Conservation (phyloP, 2,888 invertebrate genomes). For the Ennomos fuscantarius region DNA sequence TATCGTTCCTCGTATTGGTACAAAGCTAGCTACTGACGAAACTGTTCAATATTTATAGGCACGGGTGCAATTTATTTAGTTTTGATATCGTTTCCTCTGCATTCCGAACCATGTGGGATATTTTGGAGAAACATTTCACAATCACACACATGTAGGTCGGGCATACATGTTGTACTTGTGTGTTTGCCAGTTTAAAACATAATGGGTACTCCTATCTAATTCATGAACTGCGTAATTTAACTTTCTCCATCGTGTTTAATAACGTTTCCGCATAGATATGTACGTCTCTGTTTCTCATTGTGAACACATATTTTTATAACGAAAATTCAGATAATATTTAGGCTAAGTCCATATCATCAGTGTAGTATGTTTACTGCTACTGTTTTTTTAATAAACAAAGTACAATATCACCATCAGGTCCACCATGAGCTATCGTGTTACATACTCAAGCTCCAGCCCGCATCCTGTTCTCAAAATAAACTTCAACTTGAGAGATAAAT, state of each 20-base stretch:
- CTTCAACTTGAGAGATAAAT: slow-evolving; percentile 4
- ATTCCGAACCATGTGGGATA: slow-evolving; percentile 16
- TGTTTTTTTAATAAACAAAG: neutral
- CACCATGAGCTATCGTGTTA: slow-evolving; percentile 23
- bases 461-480: slow-evolving; percentile 19
- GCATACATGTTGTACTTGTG: slow-evolving; percentile 16
- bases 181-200: slow-evolving; percentile 37
- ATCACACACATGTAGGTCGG: slow-evolving; percentile 25
- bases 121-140: slow-evolving; percentile 20
- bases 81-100: slow-evolving; percentile 12
- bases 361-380: neutral
- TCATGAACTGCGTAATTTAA: slow-evolving; percentile 35
- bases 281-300: no score
- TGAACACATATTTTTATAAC: no score
- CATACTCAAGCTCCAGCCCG: slow-evolving; percentile 4
- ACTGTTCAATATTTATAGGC: neutral
- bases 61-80: slow-evolving; percentile 3
- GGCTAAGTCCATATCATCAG: no score
- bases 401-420: neutral
- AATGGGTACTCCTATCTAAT: slow-evolving; percentile 35
- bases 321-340: no score
- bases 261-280: neutral
- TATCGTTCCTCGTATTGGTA: no score
- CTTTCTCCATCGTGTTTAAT: slow-evolving; percentile 29
- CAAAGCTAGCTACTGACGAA: neutral